A percentile compares a stretch with the other conserved stretches of the same genome.
These are phyloP conservation scores for Hepsetus odoe DNA, from an alignment of 2,113 vertebrate species.

Conservation along the genomic window DNA sequence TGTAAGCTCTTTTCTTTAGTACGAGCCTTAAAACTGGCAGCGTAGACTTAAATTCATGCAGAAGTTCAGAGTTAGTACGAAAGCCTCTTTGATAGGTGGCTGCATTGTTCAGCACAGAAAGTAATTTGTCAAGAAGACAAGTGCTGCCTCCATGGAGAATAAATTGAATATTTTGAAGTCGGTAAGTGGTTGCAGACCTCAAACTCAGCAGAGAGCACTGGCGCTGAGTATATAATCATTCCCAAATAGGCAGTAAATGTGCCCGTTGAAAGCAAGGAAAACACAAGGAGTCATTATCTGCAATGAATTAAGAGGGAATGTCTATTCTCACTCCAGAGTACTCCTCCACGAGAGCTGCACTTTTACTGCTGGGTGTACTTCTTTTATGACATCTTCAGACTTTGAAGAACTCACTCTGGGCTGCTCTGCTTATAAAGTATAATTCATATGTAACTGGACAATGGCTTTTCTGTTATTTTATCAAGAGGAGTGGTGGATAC, in stretches of 20 bases:
- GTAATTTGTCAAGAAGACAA: slow-evolving; percentile 1
- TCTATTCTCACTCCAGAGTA: background rate
- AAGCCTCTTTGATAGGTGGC: background rate
- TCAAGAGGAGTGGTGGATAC: too few species aligned
- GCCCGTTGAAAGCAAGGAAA: background rate
- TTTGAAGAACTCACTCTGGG: background rate
- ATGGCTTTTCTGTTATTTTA: too few species aligned
- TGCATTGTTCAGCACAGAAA: background rate
- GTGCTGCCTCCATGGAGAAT: background rate
- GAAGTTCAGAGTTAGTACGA: background rate
- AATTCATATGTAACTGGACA: background rate
- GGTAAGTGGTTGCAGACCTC: slow-evolving; percentile 8
- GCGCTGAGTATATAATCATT: slow-evolving; percentile 14
- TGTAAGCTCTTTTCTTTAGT: too few species aligned
- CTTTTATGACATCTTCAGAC: background rate
- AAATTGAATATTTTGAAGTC: background rate
- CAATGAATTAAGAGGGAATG: slow-evolving; percentile 10
- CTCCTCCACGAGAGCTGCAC: background rate
- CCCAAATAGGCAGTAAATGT: background rate
- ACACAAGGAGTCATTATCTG: slow-evolving; percentile 1
- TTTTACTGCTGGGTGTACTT: background rate
- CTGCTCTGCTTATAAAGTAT: background rate
- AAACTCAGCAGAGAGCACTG: background rate
- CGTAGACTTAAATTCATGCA: background rate
- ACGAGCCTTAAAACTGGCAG: background rate